Percentiles rank a stretch among this genome's conserved stretches.
Evolutionary conservation across 2,888 invertebrate genomes (phyloP).

Genomic region (Cosmia pyralina): DNA sequence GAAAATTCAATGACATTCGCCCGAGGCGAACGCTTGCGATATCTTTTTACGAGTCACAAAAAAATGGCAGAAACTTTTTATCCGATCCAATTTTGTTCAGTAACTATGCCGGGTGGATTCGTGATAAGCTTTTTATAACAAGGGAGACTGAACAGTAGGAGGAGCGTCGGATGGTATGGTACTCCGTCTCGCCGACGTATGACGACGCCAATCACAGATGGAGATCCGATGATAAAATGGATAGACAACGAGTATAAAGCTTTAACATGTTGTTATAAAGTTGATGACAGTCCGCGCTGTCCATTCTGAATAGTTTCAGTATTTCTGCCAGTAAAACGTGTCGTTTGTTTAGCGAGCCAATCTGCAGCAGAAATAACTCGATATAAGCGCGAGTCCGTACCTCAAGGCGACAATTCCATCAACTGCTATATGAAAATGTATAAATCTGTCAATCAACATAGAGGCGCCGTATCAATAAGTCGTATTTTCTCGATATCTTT

Average conservation of each 20-base stretch:
- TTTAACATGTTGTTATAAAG: constrained; percentile 44
- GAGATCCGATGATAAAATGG: constrained; percentile 50
- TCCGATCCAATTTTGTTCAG: constrained; percentile 83
- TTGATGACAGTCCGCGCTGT: constrained; percentile 24
- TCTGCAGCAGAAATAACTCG: constrained; percentile 62
- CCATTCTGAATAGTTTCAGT: constrained; percentile 25
- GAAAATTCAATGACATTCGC: constrained; percentile 82
- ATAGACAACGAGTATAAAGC: constrained; percentile 53
- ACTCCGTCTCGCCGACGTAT: constrained; percentile 40
- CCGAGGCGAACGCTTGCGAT: constrained; percentile 74
- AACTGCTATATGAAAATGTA: constrained; percentile 66
- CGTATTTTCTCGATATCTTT: constrained; percentile 64
- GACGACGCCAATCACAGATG: constrained; percentile 63
- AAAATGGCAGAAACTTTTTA: constrained; percentile 80
- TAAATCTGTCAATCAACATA: constrained; percentile 69
- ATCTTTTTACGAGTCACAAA: constrained; percentile 81
- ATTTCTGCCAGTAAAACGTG: constrained; percentile 49
- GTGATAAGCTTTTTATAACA: constrained; percentile 83
- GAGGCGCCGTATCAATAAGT: constrained; percentile 55
- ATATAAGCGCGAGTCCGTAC: constrained; percentile 51
- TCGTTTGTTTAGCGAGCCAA: constrained; percentile 59
- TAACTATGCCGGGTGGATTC: constrained; percentile 80
- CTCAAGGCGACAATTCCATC: constrained; percentile 66
- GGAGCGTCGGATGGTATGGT: constrained; percentile 32
- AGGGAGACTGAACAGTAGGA: constrained; percentile 67